A percentile compares a stretch with the other conserved stretches of the same genome.
phyloP scores from a whole-genome alignment of 1,140 invertebrate species.

The Papilio polytes region DNA sequence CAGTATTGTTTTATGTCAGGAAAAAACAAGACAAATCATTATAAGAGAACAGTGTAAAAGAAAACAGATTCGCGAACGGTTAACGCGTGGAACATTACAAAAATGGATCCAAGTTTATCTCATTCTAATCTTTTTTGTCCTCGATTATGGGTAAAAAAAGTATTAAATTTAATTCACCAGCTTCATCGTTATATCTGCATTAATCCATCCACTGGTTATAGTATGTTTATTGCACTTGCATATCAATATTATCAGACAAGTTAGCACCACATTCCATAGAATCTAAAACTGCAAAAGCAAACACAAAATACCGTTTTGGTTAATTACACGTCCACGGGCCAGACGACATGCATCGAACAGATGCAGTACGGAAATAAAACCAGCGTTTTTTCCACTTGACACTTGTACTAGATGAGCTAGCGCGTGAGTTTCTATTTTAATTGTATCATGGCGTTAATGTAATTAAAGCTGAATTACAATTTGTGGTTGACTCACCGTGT shows the following conservation, averaged over 20 bases:
- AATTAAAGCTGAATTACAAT: conserved; percentile 49
- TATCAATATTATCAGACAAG: background rate
- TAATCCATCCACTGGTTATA: too few relatives aligned
- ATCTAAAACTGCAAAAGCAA: conserved; percentile 46
- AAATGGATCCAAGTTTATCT: too few relatives aligned
- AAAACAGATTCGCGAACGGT: too few relatives aligned
- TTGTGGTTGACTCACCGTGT: conserved; percentile 59
- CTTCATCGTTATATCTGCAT: too few relatives aligned
- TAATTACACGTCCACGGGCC: conserved; percentile 62
- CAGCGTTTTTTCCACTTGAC: conserved; percentile 13
- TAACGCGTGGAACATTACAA: too few relatives aligned
- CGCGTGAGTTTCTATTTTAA: conserved; percentile 41
- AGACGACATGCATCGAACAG: conserved; percentile 55
- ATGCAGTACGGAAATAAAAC: conserved; percentile 59
- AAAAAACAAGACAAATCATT: background rate
- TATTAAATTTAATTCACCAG: background rate
- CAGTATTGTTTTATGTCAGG: background rate
- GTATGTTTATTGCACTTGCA: background rate
- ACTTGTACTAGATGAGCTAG: conserved; percentile 24
- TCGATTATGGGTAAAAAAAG: background rate
- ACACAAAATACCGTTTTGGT: conserved; percentile 66
- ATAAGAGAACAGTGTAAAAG: background rate
- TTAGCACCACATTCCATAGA: conserved; percentile 34
- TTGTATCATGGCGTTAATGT: conserved; percentile 42
- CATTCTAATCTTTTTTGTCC: too few relatives aligned